Evolutionary conservation across 2,113 vertebrate genomes (phyloP).

Genomic region (Gadus macrocephalus): DNA sequence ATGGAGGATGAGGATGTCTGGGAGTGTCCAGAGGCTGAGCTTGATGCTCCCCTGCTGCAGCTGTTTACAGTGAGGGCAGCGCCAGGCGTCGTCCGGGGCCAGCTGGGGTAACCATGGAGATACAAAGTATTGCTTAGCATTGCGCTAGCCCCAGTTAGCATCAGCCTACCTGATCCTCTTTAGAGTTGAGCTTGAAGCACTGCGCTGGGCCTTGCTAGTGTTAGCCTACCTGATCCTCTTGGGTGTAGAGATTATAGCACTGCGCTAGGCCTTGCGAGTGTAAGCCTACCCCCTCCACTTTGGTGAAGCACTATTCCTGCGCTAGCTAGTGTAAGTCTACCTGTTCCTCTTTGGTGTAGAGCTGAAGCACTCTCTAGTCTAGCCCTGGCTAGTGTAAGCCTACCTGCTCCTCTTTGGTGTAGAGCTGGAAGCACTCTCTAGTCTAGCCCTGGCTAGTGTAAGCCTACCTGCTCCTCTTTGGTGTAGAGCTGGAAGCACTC

Average conservation of each 20-base stretch:
- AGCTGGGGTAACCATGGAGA: slow-evolving; percentile 68
- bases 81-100: slow-evolving; percentile 95
- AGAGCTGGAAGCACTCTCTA: slow-evolving; percentile 97
- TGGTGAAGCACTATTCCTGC: slow-evolving; percentile 90
- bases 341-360: slow-evolving; percentile 98
- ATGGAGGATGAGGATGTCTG: slow-evolving; percentile 93
- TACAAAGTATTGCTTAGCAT: background rate
- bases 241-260: slow-evolving; percentile 99
- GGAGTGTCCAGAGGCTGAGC: slow-evolving; percentile 92
- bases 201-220: too few species aligned
- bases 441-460: too few species aligned
- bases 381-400: too few species aligned
- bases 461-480: too few species aligned
- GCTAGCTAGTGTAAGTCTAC: too few species aligned
- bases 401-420: slow-evolving; percentile 77
- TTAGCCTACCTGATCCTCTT: slow-evolving; percentile 80
- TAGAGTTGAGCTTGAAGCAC: too few species aligned
- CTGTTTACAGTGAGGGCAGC: slow-evolving; percentile 96
- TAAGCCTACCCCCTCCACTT: slow-evolving; percentile 80
- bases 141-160: too few species aligned
- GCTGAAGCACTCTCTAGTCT: slow-evolving; percentile 87
- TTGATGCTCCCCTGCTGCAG: slow-evolving; percentile 97
- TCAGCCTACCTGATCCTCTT: too few species aligned
- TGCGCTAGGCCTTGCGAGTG: slow-evolving; percentile 56
- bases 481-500: slow-evolving; percentile 96